Base-by-base conservation (phyloP, 2,113 vertebrate genomes). In the Entomyzon cyanotis region DNA sequence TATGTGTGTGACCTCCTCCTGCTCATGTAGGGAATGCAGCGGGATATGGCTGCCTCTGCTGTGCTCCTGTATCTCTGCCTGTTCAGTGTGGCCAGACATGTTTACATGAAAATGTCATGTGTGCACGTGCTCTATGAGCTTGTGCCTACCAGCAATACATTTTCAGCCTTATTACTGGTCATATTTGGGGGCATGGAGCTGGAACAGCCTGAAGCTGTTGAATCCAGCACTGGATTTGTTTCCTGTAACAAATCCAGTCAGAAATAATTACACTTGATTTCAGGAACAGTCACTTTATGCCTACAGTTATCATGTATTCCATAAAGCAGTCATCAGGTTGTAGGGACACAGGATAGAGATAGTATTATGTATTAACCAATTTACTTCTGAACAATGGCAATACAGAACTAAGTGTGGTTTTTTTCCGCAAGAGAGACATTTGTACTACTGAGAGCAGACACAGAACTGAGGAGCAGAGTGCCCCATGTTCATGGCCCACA, bases 301-400 rank as follows among this genome's bases (percentile, higher is more conserved):
- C 46, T 56, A 77, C 15, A 59, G 31, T 39, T 39, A 85, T 46
- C 31, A 7, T 18, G 4, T 24, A 37, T 52, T 35, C 68, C 5
- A 8, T 47, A 47, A 7, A 79, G 35, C 0, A 0, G 16, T 33
- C n/a, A 63, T 21, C 35, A 59, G 16, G 14, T 60, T 82, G 79
- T 42, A 68, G 39, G 44, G 33, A 9, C 56, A 82, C 35, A 42
- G 44, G 37, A 65, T 9, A 89, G 17, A 53, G 15, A 42, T 1
- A 3, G 4, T 56, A 37, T 47, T 89, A 42, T 49, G 10, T 47
- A 33, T 69, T 49, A 77, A 63, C 20, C 15, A 44, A 15, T 30
- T 30, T 28, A 27, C 47, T 87, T 85, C 42, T 65, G 19, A 81
- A 53, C 20, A 78, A 31, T 15, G 23, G 50, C 23, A 74, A 46